Evolutionary conservation across 2,888 invertebrate genomes (phyloP).

Genomic region (Cremastobaeus sp.): DNA sequence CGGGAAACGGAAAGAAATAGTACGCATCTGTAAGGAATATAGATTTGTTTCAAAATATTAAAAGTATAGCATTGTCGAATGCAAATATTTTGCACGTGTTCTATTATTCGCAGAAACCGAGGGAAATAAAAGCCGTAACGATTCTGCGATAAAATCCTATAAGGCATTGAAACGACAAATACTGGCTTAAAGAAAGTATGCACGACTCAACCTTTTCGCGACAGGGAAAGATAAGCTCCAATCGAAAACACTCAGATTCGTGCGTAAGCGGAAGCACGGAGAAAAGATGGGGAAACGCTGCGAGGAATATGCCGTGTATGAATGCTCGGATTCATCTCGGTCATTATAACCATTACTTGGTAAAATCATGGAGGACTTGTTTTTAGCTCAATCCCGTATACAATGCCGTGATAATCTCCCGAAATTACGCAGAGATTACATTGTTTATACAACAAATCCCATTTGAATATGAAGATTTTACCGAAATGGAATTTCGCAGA

Average conservation of each 20-base stretch:
- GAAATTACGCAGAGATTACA: background rate
- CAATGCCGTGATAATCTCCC: background rate
- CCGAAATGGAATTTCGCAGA: background rate
- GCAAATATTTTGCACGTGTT: slow-evolving; percentile 53
- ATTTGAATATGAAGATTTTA: too few species aligned
- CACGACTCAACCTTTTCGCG: slow-evolving; percentile 40
- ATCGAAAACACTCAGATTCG: slow-evolving; percentile 46
- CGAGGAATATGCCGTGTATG: slow-evolving; percentile 24
- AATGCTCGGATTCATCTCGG: slow-evolving; percentile 6
- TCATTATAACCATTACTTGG: slow-evolving; percentile 6
- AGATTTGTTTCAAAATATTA: slow-evolving; percentile 46
- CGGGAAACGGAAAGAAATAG: background rate
- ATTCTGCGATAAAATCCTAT: slow-evolving; percentile 52
- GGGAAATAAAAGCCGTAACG: slow-evolving; percentile 46
- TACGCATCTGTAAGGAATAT: slow-evolving; percentile 7
- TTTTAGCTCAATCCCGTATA: background rate
- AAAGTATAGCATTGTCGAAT: background rate
- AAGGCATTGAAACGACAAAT: slow-evolving; percentile 53
- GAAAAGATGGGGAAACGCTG: slow-evolving; percentile 7
- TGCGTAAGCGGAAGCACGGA: slow-evolving; percentile 33
- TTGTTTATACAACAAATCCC: background rate
- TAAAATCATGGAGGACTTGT: too few species aligned
- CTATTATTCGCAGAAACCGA: slow-evolving; percentile 37
- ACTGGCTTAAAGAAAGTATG: slow-evolving; percentile 51
- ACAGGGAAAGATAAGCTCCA: slow-evolving; percentile 45